Base-by-base conservation (phyloP, 2,888 invertebrate species). In the Epinotia brunnichana region DNA sequence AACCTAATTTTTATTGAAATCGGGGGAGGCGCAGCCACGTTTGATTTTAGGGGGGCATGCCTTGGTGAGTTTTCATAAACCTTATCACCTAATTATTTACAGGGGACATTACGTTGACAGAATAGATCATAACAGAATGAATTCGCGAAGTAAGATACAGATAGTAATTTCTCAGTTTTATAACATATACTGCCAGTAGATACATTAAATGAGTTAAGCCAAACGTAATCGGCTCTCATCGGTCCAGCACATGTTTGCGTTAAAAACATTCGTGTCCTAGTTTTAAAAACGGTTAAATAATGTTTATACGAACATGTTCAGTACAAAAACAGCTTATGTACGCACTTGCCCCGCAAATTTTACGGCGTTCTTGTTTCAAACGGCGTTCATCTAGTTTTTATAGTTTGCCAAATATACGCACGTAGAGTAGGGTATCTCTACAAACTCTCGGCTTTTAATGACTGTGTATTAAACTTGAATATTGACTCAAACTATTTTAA, bases 281-380 rank as follows among this genome's bases (percentile, higher is more conserved):
- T 69, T 69, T 54, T 54, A 54, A 61, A 62, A 69, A 69, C 62
- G 54, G 69, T 69, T 69, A 62, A 62, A 69, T 69, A 69, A 69
- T 69, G 41, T 69, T 69, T 69, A 69, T 61, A 24, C 54, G 48
- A 44, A 10, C 62, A 9, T 2, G 24, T 41, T 9, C 9, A 4
- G 5, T 41, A 17, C n/a, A 9, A 48, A 61, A 62, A 48, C 24
- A 17, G 11, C 29, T 4, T 29, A 62, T 29, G 48, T 62, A 48
- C 17, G 62, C 7, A 15, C 48, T 48, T 11, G n/a, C 10, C 10
- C n/a, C 29, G 21, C 10, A 29, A 17, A 17, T 9, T 10, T 17
- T 62, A 63, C 51, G 63, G 51, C 63, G 51, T 63, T 63, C 48
- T 35, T 35, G 51, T 51, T 3, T 24, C 13, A 48, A 44, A 63